phyloP scores from a whole-genome alignment of 2,888 invertebrate species.

The Timandra comae region DNA sequence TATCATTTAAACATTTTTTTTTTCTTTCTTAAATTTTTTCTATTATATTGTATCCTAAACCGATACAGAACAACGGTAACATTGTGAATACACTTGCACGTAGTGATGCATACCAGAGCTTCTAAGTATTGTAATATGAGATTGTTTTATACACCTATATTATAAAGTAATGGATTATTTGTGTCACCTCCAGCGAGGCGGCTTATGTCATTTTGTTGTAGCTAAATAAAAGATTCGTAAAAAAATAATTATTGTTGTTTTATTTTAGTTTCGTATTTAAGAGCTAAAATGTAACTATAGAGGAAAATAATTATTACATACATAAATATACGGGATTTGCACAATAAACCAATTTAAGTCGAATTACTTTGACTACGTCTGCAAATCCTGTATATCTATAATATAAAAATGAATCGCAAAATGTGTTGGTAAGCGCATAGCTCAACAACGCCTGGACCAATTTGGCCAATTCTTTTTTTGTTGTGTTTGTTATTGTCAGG shows the following conservation, averaged over 20 bases:
- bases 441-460: too few species aligned
- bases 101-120: slow-evolving; percentile 76
- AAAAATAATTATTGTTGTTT: slow-evolving; percentile 26
- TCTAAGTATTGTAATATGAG: slow-evolving; percentile 46
- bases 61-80: slow-evolving; percentile 45
- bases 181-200: slow-evolving; percentile 34
- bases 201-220: slow-evolving; percentile 65
- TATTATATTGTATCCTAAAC: slow-evolving; percentile 32
- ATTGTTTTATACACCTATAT: slow-evolving; percentile 71
- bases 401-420: too few species aligned
- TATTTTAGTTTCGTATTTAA: too few species aligned
- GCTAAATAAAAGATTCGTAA: slow-evolving; percentile 69
- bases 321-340: too few species aligned
- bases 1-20: not conserved
- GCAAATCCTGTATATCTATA: too few species aligned
- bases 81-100: slow-evolving; percentile 70
- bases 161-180: slow-evolving; percentile 45
- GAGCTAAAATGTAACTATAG: too few species aligned
- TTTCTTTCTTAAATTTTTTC: not conserved
- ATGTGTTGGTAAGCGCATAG: too few species aligned
- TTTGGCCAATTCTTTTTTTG: too few species aligned
- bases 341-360: too few species aligned
- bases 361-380: too few species aligned
- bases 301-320: too few species aligned
- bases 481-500: too few species aligned